Evolutionary conservation across 2,888 invertebrate species (phyloP), one percentile per base, ranked within the genome.

Genomic region (Torymus texanus): DNA sequence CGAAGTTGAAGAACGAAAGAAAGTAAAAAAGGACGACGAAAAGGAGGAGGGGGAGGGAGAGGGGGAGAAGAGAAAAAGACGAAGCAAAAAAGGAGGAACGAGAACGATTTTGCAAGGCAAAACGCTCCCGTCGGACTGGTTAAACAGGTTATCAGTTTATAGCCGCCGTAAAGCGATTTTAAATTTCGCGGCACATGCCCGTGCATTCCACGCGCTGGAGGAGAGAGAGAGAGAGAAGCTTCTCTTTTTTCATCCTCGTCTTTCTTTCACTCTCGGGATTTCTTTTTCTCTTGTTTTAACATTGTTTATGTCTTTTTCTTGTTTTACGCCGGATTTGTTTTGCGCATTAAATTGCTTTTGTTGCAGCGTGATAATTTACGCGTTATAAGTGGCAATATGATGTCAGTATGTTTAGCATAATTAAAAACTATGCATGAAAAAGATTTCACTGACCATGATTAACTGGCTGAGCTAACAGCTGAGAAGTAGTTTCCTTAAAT

Each of bases 61-160:
- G 75, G 73, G 61, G 13, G n/a, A 63, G 55, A 77, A 75, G 73
- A 74, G 76, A 79, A 78, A 68, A 83, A 82, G 78, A 77, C 58
- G 66, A 80, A 80, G 63, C 77, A 75, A 82, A 82, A 80, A 82
- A 84, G 85, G 81, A 82, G 80, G 82, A 82, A 82, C 66, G 77
- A 82, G 82, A 84, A 84, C 75, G 82, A 83, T 84, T 85, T 83
- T 80, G 82, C 84, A 84, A 85, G 82, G 84, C 83, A 85, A 85
- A 85, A 83, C 83, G 84, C 83, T 84, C 83, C 83, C 78, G 83
- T 84, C 75, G 84, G 85, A 88, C 89, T 88, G 88, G 89, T 88
- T 88, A 87, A 88, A 88, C 88, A 86, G 88, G 89, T 88, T 89
- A 87, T 86, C 87, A 85, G 85, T 89, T 89, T 88, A 89, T 87